Evolutionary conservation across 2,797 vertebrate species (phyloP).

Genomic region (Acrossocheilus fasciatus): DNA sequence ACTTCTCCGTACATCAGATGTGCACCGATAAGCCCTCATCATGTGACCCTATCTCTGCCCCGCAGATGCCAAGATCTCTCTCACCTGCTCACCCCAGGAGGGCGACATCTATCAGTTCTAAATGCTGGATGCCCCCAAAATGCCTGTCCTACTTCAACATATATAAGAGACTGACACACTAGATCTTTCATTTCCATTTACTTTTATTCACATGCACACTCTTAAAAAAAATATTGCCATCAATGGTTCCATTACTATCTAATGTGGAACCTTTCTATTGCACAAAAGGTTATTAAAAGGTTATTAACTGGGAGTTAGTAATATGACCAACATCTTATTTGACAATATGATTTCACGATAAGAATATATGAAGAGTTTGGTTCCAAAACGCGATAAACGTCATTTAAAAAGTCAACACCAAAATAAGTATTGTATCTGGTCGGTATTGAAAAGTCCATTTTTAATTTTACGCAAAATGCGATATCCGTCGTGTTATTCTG

Average conservation of each 20-base stretch:
- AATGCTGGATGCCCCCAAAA: neutral
- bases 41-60: slow-evolving; percentile 83
- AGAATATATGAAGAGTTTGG: no score
- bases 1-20: slow-evolving; percentile 76
- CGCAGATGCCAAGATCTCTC: slow-evolving; percentile 80
- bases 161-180: neutral
- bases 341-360: no score
- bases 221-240: neutral
- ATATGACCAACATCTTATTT: no score
- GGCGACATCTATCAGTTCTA: neutral
- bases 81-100: slow-evolving; percentile 2
- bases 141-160: slow-evolving; percentile 37
- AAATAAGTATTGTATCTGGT: no score
- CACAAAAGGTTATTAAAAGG: no score
- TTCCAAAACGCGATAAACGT: no score
- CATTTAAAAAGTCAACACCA: no score
- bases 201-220: neutral
- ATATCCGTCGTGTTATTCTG: no score
- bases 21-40: slow-evolving; percentile 79
- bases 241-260: neutral
- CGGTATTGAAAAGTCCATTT: no score
- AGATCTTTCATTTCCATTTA: neutral
- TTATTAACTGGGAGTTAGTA: no score
- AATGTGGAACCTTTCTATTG: neutral
- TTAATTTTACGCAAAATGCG: no score